Evolutionary conservation across 2,888 invertebrate genomes (phyloP), one percentile per base, ranked within the genome.

Genomic region (Seira sanloemensis): DNA sequence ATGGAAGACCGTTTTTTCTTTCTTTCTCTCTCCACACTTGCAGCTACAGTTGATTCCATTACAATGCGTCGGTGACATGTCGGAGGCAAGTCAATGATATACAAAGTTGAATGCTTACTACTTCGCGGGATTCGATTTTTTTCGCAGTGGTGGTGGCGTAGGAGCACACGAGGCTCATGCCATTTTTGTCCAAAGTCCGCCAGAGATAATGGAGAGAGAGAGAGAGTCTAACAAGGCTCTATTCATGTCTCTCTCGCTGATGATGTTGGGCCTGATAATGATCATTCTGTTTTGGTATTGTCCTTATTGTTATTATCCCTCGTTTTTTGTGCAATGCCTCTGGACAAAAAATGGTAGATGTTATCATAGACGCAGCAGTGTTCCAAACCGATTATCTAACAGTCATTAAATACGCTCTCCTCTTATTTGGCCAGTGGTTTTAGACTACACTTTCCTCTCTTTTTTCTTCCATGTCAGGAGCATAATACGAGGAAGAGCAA

Each of bases 301-400:
- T 73, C 68, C 68, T 80, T 80, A 80, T 80, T 80, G 74, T 80
- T 74, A 80, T 74, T 67, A 54, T 25, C 21, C 27, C 68, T 65
- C 75, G 26, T 80, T 67, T 68, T 67, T 18, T 1, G 71, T 46
- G 50, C 71, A 71, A 71, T 1, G 2, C n/a, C 68, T 27, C 19
- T 18, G 7, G 27, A 37, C 65, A 75, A 68, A 74, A 26, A 74
- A 24, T 58, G 80, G n/a, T n/a, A n/a, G n/a, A n/a, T n/a, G n/a
- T n/a, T n/a, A n/a, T n/a, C n/a, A n/a, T n/a, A n/a, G n/a, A 73
- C 66, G 80, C 68, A 73, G n/a, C n/a, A 62, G 75, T 65, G 80
- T 68, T 80, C 68, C 80, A 80, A n/a, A n/a, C 37, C 68, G 74
- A 80, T 80, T 80, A 80, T 80, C 80, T 68, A 67, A 68, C 67